phyloP scores from a whole-genome alignment of 2,888 invertebrate genomes.

The Parapristionchus giblindavisi region DNA sequence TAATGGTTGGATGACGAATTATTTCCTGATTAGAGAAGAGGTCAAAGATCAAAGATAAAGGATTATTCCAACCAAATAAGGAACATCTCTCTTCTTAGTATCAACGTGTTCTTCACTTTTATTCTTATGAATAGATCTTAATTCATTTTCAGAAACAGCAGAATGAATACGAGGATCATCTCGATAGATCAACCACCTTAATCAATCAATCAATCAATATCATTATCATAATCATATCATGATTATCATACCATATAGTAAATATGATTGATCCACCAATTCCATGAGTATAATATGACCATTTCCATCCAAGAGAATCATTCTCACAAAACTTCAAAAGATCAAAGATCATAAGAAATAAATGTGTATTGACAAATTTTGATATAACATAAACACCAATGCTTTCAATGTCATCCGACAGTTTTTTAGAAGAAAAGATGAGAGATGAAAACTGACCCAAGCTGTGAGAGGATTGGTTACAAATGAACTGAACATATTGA shows the following conservation, averaged over 20 bases:
- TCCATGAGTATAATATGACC: constrained; percentile 29
- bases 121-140: not conserved
- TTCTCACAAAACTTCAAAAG: constrained; percentile 23
- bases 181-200: constrained; percentile 25
- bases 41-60: not conserved
- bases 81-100: constrained; percentile 14
- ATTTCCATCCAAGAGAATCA: constrained; percentile 29
- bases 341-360: not conserved
- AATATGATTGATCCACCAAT: not conserved
- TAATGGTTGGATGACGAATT: constrained; percentile 24
- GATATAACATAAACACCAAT: too few relatives aligned
- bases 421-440: too few relatives aligned
- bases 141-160: constrained; percentile 13
- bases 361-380: too few relatives aligned
- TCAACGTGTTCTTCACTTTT: constrained; percentile 5
- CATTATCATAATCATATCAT: not conserved
- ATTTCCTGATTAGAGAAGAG: not conserved
- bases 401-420: too few relatives aligned
- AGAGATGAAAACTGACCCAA: not conserved
- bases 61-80: constrained; percentile 4
- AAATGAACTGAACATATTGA: constrained; percentile 7
- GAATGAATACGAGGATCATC: not conserved
- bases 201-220: not conserved
- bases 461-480: constrained; percentile 31
- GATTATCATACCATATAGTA: constrained; percentile 1